Evolutionary conservation across 2,888 invertebrate species (phyloP).

Genomic region (Hoplodrina blanda): DNA sequence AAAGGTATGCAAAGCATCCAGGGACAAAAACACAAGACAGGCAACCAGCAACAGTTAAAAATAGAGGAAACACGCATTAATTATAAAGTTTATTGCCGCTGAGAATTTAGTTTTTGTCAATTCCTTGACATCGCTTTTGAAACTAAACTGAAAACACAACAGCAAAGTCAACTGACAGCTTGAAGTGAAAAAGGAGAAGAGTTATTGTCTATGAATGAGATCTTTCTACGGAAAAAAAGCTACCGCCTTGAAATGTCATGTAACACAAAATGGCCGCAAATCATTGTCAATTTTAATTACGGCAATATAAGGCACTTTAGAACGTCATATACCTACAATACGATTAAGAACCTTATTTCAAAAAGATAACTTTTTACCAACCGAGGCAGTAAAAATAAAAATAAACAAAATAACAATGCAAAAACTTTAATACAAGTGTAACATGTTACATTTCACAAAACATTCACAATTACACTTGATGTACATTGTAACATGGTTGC

Average conservation of each 20-base stretch:
- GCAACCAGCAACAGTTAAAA: slow-evolving; percentile 28
- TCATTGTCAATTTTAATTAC: no score
- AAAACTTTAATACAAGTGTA: slow-evolving; percentile 12
- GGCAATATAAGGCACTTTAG: no score
- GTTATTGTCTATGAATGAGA: not conserved
- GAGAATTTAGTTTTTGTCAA: slow-evolving; percentile 24
- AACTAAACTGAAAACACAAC: slow-evolving; percentile 9
- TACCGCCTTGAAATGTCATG: no score
- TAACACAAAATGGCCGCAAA: no score
- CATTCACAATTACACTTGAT: not conserved
- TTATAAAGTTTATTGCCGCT: not conserved
- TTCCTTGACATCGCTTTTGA: not conserved
- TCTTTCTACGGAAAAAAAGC: no score
- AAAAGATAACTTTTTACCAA: no score
- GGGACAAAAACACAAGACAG: slow-evolving; percentile 44
- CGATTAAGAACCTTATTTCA: no score
- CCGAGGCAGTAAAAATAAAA: no score
- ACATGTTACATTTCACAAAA: slow-evolving; percentile 1
- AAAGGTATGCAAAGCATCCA: slow-evolving; percentile 44
- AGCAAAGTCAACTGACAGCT: not conserved
- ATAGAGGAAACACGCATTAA: slow-evolving; percentile 24
- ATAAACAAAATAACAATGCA: not conserved
- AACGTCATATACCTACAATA: no score
- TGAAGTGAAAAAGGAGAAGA: not conserved
- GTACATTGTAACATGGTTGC: no score